A percentile compares a stretch with the other conserved stretches of the same genome.
Conservation (phyloP, 2,888 invertebrate genomes). For the Apamea crenata region DNA sequence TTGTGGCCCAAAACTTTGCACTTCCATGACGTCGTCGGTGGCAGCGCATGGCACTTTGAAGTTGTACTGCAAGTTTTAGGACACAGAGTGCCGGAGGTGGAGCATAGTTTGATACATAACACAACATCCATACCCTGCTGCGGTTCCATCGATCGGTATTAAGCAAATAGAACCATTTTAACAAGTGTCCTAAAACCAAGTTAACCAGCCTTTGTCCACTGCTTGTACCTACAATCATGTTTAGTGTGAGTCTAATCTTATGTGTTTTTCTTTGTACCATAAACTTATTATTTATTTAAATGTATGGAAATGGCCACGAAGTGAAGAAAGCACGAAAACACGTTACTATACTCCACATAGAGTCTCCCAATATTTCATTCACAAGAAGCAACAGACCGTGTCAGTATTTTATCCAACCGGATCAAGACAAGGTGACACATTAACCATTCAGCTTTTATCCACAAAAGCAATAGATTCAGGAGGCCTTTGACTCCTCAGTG, state of each 20-base stretch:
- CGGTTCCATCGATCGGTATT: too few relatives aligned
- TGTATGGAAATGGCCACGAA: not conserved
- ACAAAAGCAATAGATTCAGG: conserved; percentile 34
- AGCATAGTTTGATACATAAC: not conserved
- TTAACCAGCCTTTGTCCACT: too few relatives aligned
- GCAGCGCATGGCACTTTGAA: too few relatives aligned
- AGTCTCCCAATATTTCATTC: not conserved
- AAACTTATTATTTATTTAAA: too few relatives aligned
- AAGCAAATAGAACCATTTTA: not conserved
- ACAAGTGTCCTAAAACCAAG: not conserved
- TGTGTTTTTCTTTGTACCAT: too few relatives aligned
- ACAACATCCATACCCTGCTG: too few relatives aligned
- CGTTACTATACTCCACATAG: not conserved
- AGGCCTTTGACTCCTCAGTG: conserved; percentile 34
- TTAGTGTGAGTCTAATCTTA: too few relatives aligned
- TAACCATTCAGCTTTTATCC: conserved; percentile 33
- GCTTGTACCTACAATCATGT: too few relatives aligned
- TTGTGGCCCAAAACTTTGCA: not conserved
- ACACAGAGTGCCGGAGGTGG: not conserved
- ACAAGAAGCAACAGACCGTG: conserved; percentile 8
- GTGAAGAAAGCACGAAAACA: not conserved
- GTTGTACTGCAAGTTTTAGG: not conserved
- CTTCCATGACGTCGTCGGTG: not conserved
- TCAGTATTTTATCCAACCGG: conserved; percentile 10
- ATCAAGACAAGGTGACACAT: conserved; percentile 15